Conservation (phyloP, 2,797 vertebrate genomes). For the Botia almorhae region DNA sequence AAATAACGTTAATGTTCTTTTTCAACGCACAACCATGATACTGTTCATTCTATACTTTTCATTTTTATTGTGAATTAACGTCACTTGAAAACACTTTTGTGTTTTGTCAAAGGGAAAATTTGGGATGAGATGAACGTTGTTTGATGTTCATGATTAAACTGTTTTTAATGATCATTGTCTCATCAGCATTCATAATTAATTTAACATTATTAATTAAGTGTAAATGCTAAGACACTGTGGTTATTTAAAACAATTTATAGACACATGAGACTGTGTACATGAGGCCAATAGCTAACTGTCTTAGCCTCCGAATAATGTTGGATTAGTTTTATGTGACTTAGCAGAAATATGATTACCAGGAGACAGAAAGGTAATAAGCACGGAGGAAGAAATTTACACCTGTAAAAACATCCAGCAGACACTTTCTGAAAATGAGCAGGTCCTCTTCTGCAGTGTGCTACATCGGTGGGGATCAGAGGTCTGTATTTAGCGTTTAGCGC, state of each 20-base stretch:
- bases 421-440: conserved; percentile 49
- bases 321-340: conserved; percentile 16
- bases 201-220: not conserved
- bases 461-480: conserved; percentile 26
- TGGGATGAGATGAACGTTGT: not conserved
- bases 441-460: conserved; percentile 29
- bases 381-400: conserved; percentile 9
- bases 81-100: not conserved
- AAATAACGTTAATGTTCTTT: conserved; percentile 20
- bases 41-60: too few relatives aligned
- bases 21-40: conserved; percentile 14
- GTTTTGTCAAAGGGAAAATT: not conserved
- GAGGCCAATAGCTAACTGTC: not conserved
- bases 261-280: not conserved
- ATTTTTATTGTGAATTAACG: too few relatives aligned
- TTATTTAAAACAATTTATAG: not conserved
- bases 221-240: too few relatives aligned
- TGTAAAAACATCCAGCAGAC: conserved; percentile 52
- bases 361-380: not conserved
- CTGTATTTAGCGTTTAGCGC: conserved; percentile 32
- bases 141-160: conserved; percentile 38
- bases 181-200: not conserved
- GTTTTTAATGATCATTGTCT: conserved; percentile 13
- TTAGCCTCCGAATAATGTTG: not conserved
- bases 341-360: conserved; percentile 16